These are phyloP conservation scores for Chrysolina haemoptera DNA, from an alignment of 2,888 invertebrate genomes.

Conservation along the genomic window DNA sequence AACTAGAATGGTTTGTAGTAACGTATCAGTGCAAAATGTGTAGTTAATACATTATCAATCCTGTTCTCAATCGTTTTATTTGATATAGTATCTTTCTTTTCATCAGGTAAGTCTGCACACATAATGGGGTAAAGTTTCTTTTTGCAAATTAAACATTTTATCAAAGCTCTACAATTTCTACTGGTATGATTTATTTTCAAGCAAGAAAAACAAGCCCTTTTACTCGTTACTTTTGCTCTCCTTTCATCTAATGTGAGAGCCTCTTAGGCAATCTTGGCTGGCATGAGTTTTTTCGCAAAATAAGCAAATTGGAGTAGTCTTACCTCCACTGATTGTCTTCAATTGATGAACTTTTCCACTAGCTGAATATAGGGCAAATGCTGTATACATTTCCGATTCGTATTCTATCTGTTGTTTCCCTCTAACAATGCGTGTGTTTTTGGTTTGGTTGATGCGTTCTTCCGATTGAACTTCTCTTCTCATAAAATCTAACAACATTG, in stretches of 20 bases:
- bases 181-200: background rate
- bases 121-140: conserved; percentile 1
- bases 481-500: conserved; percentile 9
- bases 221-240: background rate
- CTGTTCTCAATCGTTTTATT: background rate
- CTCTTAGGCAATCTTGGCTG: background rate
- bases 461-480: conserved; percentile 20
- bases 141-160: background rate
- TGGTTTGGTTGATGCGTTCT: background rate
- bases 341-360: background rate
- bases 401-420: background rate
- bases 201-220: background rate
- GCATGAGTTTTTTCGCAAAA: background rate
- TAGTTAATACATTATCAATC: background rate
- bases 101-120: conserved; percentile 1
- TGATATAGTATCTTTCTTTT: background rate
- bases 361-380: background rate
- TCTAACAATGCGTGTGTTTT: background rate
- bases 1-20: background rate
- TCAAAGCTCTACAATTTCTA: background rate
- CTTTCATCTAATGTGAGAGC: background rate
- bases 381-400: background rate
- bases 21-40: background rate
- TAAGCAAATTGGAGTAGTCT: background rate
- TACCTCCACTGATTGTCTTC: background rate